Evolutionary conservation across 2,113 vertebrate species (phyloP).

Genomic region (Macroglossus sobrinus): DNA sequence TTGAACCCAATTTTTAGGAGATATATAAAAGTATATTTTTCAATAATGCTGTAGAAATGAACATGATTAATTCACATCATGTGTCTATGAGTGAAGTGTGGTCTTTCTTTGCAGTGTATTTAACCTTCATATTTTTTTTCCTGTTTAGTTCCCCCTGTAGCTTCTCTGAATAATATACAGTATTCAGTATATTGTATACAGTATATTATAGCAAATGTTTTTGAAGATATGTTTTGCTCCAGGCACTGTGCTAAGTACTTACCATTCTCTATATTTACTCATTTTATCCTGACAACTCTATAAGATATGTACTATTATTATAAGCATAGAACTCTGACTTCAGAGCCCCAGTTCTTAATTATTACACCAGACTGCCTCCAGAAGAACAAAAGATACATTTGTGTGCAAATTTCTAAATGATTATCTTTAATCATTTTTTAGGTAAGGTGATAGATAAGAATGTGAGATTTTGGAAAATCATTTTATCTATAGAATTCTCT

Average conservation of each 20-base stretch:
- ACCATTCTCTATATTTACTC: neutral
- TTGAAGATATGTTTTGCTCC: neutral
- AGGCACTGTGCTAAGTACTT: neutral
- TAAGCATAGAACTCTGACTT: neutral
- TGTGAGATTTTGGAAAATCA: neutral
- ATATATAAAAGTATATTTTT: slow-evolving; percentile 31
- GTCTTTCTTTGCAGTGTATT: neutral
- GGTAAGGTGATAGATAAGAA: neutral
- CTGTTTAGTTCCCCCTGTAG: neutral
- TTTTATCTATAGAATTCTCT: neutral
- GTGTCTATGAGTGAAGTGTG: neutral
- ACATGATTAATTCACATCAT: neutral
- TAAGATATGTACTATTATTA: neutral
- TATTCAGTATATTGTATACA: neutral
- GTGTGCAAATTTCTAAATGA: neutral
- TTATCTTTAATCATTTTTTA: neutral
- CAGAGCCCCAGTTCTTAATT: neutral
- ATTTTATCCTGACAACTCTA: neutral
- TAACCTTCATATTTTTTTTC: neutral
- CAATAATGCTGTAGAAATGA: neutral
- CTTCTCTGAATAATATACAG: neutral
- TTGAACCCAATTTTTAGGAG: slow-evolving; percentile 35
- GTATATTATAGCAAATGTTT: neutral
- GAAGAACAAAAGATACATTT: neutral
- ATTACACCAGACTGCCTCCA: neutral